These are phyloP conservation scores for Habroteleia sp. DNA, from an alignment of 2,888 invertebrate genomes.

Conservation along the genomic window DNA sequence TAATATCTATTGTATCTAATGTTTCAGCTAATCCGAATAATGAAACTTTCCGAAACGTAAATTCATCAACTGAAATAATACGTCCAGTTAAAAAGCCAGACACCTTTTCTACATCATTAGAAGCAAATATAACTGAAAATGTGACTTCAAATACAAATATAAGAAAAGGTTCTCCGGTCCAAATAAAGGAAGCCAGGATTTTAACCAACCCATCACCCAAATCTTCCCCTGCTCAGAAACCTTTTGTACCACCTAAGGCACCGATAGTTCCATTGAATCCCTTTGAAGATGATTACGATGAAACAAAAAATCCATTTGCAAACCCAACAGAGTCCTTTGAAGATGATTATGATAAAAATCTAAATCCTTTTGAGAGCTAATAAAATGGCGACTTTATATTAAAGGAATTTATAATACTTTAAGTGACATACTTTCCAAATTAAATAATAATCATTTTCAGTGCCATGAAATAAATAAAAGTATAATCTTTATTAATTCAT, in stretches of 20 bases:
- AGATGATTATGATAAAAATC: constrained; percentile 88
- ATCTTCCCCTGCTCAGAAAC: constrained; percentile 75
- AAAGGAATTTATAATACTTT: too few relatives aligned
- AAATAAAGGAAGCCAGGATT: constrained; percentile 74
- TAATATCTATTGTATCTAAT: background rate
- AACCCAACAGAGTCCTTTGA: constrained; percentile 82
- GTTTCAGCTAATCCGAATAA: constrained; percentile 70
- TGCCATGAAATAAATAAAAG: constrained; percentile 2
- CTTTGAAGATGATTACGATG: constrained; percentile 83
- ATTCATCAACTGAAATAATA: constrained; percentile 65
- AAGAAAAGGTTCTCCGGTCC: constrained; percentile 74
- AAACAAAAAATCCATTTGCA: constrained; percentile 85
- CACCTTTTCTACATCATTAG: constrained; percentile 84
- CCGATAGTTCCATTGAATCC: constrained; percentile 79
- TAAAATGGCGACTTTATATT: background rate
- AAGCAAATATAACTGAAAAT: constrained; percentile 82
- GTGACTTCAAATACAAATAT: constrained; percentile 69
- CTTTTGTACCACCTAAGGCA: constrained; percentile 75
- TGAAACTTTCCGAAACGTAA: constrained; percentile 65
- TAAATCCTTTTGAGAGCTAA: constrained; percentile 86
- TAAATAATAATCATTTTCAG: too few relatives aligned
- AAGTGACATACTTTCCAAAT: too few relatives aligned
- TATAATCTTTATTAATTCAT: background rate
- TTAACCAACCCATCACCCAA: constrained; percentile 74
- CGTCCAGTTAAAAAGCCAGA: constrained; percentile 71